Evolutionary conservation across 2,113 vertebrate species (phyloP), one percentile per base, ranked within the genome.

Genomic region (Lophura nycthemera): DNA sequence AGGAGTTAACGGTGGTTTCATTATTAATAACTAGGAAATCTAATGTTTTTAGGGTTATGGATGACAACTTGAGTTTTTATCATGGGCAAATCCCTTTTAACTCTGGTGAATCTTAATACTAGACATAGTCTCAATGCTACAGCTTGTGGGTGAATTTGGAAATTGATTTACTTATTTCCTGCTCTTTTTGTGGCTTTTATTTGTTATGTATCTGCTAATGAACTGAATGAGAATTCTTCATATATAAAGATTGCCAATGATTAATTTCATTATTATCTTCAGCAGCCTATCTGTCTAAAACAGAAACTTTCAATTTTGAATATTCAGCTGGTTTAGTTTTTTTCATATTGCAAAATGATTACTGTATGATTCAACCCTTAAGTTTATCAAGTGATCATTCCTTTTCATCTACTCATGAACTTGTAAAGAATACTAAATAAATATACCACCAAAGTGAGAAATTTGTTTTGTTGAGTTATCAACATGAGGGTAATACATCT

Each of bases 1-100:
- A 88, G 70, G 94, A 90, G 22, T 92, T 93, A 95, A 63, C 63
- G 50, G 27, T 40, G 60, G 15, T 82, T 96, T 87, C 52, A 81
- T 81, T 92, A 95, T 60, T 89, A 93, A 95, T 85, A 92, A 78
- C n/a, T 8, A 48, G 65, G 34, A 86, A 72, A 92, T 64, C n/a
- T 8, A 81, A 69, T 50, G 14, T 85, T 65, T 90, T 92, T 87
- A 93, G 72, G 81, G 29, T 40, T 59, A 52, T 22, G 22, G 29
- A 88, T 83, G 20, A 3, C 52, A 85, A 67, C 52, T 21, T 80
- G 52, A 73, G 11, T 59, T 88, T 96, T 88, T 61, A 71, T 82
- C 36, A 57, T 8, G 60, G 57, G 13, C 24, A 50, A 13, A 50
- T 52, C 13, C 9, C 13, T 52, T 52, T 14, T 72, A 92, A 87